Base-by-base conservation (phyloP, 1,140 invertebrate species). In the Heliconius nattereri region DNA sequence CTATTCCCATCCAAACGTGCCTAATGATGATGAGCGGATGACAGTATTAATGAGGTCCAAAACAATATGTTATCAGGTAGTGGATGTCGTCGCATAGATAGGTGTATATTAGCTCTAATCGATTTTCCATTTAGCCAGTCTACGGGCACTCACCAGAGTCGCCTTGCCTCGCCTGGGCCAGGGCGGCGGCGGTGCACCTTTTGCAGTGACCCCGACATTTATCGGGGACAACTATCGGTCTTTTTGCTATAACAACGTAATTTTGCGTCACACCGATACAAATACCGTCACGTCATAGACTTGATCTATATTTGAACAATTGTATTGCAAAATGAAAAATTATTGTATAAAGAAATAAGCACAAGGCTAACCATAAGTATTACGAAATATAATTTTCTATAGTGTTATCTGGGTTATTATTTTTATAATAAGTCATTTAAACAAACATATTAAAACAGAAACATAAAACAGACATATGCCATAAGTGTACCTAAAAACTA, bases 91-190 rank as follows among this genome's bases (percentile, higher is more conserved):
- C 73, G 71, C 71, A 11, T 40, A 75, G 32, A 35, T 73, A 73
- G 52, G 79, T 73, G 79, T 80, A 35, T 57, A 35, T 57, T 81
- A 78, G 79, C 75, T 54, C 37, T 81, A 81, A 81, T 81, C 66
- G 49, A 78, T 19, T 26, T 76, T 54, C 23, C 40, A 71, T 76
- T 85, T 88, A 84, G 81, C 85, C 74, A 78, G 76, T 75, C 84
- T 89, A 89, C 81, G 81, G 78, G 74, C 78, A 94, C 92, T 93
- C 90, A 94, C 92, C 92, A 84, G 85, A 83, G 86, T 87, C 86
- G 81, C 87, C 85, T 82, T 87, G 84, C 78, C 84, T 87, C 75
- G 89, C 89, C 76, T 87, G 86, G 70, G 87, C 90, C 35, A 94
- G 81, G 20, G 90, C 91, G 23, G 89, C 88, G 57, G 89, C 88